A percentile compares a stretch with the other conserved stretches of the same genome.
These are phyloP conservation scores for Scomberomorus guttatus DNA, from an alignment of 2,797 vertebrate species.

Conservation along the genomic window DNA sequence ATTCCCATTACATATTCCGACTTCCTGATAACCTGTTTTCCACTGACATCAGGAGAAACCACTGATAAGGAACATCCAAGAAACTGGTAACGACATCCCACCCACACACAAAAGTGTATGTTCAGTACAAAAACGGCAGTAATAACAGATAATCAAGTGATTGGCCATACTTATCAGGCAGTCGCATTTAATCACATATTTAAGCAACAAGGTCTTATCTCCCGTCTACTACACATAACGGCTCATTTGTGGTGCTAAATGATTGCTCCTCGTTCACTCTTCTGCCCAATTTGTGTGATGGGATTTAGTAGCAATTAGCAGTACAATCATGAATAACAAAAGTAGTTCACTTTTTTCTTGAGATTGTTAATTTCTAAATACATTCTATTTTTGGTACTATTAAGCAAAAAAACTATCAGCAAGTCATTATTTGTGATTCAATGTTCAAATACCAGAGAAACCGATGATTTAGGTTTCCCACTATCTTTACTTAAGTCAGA, in stretches of 20 bases:
- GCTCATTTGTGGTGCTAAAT: background rate
- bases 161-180: background rate
- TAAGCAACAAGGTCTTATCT: background rate
- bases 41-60: background rate
- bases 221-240: background rate
- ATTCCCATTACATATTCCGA: background rate
- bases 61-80: no score
- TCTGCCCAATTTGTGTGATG: background rate
- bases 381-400: background rate
- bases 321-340: background rate
- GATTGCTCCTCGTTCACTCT: background rate
- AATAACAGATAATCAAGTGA: background rate
- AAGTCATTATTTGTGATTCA: background rate
- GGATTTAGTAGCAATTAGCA: background rate
- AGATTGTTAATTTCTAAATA: background rate
- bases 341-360: background rate
- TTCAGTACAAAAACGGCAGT: background rate
- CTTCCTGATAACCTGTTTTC: background rate
- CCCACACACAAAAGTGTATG: no score
- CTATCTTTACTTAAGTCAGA: background rate
- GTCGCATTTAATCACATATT: background rate
- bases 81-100: no score
- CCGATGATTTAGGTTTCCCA: background rate
- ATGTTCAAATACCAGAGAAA: background rate
- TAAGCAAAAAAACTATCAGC: background rate